phyloP scores from a whole-genome alignment of 2,797 vertebrate species.

The Diceros bicornis region DNA sequence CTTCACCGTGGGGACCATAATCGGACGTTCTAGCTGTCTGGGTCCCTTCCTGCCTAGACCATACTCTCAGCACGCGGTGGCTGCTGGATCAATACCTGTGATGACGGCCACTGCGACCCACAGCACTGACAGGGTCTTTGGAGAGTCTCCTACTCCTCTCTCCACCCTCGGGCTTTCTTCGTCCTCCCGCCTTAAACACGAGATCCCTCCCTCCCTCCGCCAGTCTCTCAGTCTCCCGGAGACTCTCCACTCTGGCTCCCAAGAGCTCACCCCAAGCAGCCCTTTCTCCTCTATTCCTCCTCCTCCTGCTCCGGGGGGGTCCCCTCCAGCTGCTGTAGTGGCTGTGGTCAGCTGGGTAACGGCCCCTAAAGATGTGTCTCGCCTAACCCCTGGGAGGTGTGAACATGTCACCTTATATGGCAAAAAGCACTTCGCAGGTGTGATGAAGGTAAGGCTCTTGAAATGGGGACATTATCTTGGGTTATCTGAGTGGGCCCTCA shows the following conservation, averaged over 20 bases:
- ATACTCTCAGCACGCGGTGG: background rate
- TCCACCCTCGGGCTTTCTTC: accelerated
- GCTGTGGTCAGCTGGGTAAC: background rate
- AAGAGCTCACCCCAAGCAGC: too few relatives aligned
- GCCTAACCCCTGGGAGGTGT: background rate
- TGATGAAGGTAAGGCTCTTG: background rate
- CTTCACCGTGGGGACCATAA: background rate
- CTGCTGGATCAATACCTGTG: accelerated
- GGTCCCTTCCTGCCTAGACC: background rate
- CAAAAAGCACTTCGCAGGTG: background rate
- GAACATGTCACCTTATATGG: background rate
- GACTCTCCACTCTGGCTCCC: too few relatives aligned
- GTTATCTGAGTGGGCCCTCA: background rate
- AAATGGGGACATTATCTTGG: too few relatives aligned
- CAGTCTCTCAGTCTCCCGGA: background rate
- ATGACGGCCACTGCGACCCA: background rate
- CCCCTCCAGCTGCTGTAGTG: background rate
- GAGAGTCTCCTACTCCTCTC: too few relatives aligned
- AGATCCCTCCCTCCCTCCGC: background rate
- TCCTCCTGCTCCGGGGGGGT: accelerated
- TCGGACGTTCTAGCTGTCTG: too few relatives aligned
- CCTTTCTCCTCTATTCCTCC: too few relatives aligned
- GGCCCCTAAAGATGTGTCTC: background rate
- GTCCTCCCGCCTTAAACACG: background rate
- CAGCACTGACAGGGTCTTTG: background rate